Conservation (phyloP, 2,113 vertebrate genomes). For the Hymenochirus boettgeri region DNA sequence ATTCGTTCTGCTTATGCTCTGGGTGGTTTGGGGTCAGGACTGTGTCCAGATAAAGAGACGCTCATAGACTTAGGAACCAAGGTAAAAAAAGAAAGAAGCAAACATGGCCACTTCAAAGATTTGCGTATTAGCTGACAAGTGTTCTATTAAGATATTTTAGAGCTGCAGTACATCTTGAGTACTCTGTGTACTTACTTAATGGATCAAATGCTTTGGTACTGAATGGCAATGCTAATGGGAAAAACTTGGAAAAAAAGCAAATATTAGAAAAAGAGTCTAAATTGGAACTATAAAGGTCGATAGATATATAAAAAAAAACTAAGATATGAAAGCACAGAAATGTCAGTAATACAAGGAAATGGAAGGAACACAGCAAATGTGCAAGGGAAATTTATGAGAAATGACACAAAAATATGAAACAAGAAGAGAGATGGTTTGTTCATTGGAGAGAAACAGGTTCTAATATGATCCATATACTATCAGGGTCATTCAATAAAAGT, state of each 20-base stretch:
- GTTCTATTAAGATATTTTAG: conserved; percentile 10
- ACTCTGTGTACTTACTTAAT: conserved; percentile 21
- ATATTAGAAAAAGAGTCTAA: neutral
- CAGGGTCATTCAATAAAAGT: too few species aligned
- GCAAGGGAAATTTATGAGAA: too few species aligned
- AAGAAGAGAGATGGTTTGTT: too few species aligned
- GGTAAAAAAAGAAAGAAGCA: conserved; percentile 63
- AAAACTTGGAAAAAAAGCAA: neutral
- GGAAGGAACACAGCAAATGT: neutral
- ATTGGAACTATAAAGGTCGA: neutral
- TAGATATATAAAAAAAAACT: neutral
- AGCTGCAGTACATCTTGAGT: conserved; percentile 7
- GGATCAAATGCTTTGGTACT: neutral
- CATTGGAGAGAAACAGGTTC: too few species aligned
- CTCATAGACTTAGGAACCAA: conserved; percentile 78
- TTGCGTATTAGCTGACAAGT: conserved; percentile 10
- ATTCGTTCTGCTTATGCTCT: conserved; percentile 89
- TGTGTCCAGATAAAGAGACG: conserved; percentile 74
- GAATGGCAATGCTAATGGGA: conserved; percentile 7
- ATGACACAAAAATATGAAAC: too few species aligned
- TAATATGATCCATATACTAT: too few species aligned
- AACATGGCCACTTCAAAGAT: conserved; percentile 3
- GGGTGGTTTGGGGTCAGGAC: conserved; percentile 87
- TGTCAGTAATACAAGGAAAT: neutral
- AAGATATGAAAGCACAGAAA: neutral